Conservation (phyloP, 35 echinoderm and acorn worm genomes). For the Apostichopus japonicus region DNA sequence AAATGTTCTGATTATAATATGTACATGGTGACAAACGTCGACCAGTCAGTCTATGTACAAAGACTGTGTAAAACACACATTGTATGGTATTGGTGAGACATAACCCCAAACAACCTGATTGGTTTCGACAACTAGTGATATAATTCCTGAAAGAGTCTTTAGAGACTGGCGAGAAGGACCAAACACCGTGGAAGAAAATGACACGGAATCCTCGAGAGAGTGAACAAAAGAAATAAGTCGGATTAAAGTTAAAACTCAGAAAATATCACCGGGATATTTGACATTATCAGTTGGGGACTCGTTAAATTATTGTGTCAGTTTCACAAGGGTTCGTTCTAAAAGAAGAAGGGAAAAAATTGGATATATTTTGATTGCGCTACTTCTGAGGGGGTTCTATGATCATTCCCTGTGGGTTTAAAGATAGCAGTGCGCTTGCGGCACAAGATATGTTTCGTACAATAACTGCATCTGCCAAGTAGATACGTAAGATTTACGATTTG, state of each 20-base stretch:
- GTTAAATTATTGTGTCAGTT: background rate
- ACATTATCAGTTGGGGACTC: background rate
- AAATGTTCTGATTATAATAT: no score
- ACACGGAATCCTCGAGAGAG: background rate
- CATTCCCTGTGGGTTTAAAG: background rate
- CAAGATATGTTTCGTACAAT: no score
- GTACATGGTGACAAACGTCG: no score
- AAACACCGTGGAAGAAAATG: background rate
- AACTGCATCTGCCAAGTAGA: no score
- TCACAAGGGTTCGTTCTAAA: no score
- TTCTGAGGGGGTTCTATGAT: background rate
- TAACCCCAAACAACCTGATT: background rate
- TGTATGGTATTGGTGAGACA: no score
- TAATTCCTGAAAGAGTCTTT: background rate
- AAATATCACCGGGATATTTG: background rate
- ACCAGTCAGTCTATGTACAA: no score
- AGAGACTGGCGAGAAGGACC: no score
- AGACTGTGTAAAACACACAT: no score
- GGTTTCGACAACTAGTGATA: background rate
- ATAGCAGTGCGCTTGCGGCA: no score
- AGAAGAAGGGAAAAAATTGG: no score
- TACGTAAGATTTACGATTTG: background rate
- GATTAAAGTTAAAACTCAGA: background rate
- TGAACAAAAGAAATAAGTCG: background rate
- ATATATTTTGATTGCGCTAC: background rate